Percentiles rank a stretch among this genome's conserved stretches.
Conservation (phyloP, 2,888 invertebrate genomes). For the Thysanoteuthis rhombus region DNA sequence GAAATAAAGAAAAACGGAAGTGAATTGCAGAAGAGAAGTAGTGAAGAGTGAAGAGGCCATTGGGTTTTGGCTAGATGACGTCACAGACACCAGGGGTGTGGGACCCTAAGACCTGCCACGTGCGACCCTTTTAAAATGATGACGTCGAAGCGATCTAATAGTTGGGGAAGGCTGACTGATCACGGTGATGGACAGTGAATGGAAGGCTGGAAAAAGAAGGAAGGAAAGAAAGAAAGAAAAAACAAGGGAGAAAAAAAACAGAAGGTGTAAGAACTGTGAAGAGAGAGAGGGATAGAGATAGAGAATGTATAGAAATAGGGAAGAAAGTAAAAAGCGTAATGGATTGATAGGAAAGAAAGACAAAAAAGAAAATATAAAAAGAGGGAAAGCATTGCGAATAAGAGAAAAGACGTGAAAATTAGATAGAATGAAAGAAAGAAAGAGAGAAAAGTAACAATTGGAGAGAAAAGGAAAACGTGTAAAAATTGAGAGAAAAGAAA, state of each 20-base stretch:
- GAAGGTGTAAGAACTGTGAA: neutral
- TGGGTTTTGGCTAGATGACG: neutral
- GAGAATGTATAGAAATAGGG: neutral
- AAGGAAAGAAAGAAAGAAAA: neutral
- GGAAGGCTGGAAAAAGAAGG: neutral
- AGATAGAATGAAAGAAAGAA: neutral
- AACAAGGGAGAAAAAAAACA: neutral
- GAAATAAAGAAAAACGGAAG: neutral
- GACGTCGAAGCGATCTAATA: conserved; percentile 12
- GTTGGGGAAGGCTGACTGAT: neutral
- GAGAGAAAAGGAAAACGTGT: neutral
- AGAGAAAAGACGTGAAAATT: neutral
- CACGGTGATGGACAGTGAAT: neutral
- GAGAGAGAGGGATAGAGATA: neutral
- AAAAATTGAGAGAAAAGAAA: neutral
- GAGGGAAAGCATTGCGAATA: neutral
- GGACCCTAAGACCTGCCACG: neutral
- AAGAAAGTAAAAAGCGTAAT: neutral
- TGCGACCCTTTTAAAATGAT: conserved; percentile 12
- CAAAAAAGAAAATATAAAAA: neutral
- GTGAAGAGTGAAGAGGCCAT: neutral
- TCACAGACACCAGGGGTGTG: neutral
- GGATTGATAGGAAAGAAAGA: neutral
- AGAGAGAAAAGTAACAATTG: neutral
- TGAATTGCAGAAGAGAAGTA: neutral